Conservation (phyloP, 2,113 vertebrate genomes). For the Vidua macroura region DNA sequence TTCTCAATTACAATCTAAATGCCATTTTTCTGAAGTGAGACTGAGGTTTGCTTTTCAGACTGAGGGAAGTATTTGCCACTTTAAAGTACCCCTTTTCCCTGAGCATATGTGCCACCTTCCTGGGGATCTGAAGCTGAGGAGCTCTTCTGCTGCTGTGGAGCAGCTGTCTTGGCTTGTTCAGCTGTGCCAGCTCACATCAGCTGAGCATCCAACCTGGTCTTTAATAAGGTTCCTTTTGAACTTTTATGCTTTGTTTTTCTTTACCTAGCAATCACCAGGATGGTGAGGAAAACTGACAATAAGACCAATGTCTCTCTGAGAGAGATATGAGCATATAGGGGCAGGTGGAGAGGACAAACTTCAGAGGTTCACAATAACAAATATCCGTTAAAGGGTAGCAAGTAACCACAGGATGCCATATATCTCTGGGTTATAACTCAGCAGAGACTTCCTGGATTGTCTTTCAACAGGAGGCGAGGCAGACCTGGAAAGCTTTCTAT, state of each 20-base stretch:
- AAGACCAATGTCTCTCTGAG: neutral
- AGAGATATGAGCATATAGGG: neutral
- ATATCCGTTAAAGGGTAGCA: neutral
- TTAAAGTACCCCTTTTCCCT: neutral
- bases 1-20: neutral
- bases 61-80: neutral
- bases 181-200: neutral
- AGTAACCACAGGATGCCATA: neutral
- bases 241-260: neutral
- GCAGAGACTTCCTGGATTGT: neutral
- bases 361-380: neutral
- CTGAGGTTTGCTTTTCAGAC: neutral
- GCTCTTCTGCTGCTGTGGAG: neutral
- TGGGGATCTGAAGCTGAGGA: neutral
- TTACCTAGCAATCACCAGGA: neutral
- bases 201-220: neutral
- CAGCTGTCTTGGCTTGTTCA: neutral
- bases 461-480: neutral
- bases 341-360: neutral
- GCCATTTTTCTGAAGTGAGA: neutral
- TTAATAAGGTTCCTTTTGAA: neutral
- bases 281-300: neutral
- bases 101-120: neutral
- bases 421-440: neutral
- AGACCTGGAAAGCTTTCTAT: conserved; percentile 38